Conservation (phyloP, 2,888 invertebrate genomes). For the Platynereis dumerilii region DNA sequence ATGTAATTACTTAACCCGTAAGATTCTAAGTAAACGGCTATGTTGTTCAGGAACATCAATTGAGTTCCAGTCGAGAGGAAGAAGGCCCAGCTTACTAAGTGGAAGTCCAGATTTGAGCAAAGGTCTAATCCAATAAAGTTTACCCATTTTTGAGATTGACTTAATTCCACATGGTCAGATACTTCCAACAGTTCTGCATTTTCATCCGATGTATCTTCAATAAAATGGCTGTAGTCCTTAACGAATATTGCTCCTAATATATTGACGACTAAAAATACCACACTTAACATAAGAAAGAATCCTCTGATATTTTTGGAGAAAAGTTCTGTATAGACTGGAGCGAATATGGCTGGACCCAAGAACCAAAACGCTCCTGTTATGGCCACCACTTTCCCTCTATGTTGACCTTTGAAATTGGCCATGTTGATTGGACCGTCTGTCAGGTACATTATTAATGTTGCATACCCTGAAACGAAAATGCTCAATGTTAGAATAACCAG, state of each 20-base stretch:
- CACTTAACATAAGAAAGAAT: background rate
- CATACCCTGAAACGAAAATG: conserved; percentile 2
- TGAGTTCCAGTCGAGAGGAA: background rate
- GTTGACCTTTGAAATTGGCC: background rate
- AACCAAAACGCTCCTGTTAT: background rate
- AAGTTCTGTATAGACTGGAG: background rate
- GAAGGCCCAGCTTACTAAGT: background rate
- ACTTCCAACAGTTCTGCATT: no score
- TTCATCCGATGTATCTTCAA: no score
- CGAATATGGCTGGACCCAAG: background rate
- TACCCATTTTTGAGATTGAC: no score
- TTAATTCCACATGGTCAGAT: no score
- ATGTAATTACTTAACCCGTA: background rate
- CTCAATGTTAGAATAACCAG: no score
- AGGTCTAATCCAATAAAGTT: no score
- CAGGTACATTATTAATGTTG: background rate
- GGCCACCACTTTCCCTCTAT: conserved; percentile 1
- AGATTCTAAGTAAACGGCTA: conserved; percentile 4
- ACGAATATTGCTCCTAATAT: background rate
- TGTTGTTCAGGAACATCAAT: conserved; percentile 4
- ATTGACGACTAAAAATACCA: background rate
- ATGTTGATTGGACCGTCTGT: background rate
- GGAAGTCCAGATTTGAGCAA: background rate
- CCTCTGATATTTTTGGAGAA: background rate
- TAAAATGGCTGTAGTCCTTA: background rate